phyloP scores from a whole-genome alignment of 2,888 invertebrate genomes.

The Hydrotaea diabolus region DNA sequence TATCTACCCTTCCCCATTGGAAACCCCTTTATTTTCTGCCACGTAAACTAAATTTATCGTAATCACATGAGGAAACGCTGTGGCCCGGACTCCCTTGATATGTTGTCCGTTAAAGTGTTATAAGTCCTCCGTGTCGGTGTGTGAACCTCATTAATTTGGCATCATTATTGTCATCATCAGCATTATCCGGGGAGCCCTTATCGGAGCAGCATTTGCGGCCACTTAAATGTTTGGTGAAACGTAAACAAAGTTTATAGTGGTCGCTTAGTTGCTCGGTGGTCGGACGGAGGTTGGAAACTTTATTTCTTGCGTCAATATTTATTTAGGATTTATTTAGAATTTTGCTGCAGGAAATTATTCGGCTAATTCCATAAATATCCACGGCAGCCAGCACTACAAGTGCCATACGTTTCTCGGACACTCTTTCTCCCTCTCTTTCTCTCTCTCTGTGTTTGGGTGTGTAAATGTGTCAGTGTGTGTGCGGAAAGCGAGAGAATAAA shows the following conservation, averaged over 20 bases:
- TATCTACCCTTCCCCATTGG: too few species aligned
- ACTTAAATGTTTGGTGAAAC: slow-evolving; percentile 9
- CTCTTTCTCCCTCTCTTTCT: neutral
- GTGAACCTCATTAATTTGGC: slow-evolving; percentile 23
- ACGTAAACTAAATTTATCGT: slow-evolving; percentile 4
- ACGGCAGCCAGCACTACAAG: neutral
- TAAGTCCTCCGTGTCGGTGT: neutral
- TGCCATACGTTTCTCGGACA: neutral
- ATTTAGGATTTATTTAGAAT: slow-evolving; percentile 33
- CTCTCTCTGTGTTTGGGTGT: neutral
- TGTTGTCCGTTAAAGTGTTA: slow-evolving; percentile 6
- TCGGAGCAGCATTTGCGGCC: slow-evolving; percentile 4
- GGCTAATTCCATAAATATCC: slow-evolving; percentile 34
- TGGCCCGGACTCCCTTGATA: neutral
- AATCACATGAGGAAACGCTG: neutral
- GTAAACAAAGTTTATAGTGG: slow-evolving; percentile 26
- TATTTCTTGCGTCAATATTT: slow-evolving; percentile 33
- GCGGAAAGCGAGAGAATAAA: slow-evolving; percentile 10
- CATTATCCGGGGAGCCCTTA: neutral
- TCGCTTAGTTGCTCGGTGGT: too few species aligned
- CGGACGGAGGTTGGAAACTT: too few species aligned
- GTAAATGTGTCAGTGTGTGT: neutral
- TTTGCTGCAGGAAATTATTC: slow-evolving; percentile 32
- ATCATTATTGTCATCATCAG: neutral
- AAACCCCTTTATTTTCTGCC: neutral